phyloP scores from a whole-genome alignment of 2,113 vertebrate genomes.

The Dipodomys ordii region DNA sequence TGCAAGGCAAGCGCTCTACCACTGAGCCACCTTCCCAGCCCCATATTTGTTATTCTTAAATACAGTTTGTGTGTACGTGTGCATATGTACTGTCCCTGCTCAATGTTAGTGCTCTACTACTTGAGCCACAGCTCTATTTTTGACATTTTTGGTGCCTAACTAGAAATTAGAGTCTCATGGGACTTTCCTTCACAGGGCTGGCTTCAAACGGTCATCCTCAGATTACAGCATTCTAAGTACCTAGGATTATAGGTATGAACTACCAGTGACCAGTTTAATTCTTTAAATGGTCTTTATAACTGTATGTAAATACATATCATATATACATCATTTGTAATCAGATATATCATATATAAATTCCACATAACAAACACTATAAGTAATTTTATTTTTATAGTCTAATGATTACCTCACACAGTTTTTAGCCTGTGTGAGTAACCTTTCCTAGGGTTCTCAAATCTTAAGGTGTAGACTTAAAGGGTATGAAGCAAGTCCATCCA shows the following conservation, averaged over 20 bases:
- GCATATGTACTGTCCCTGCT: too few species aligned
- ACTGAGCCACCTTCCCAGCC: too few species aligned
- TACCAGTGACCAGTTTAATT: background rate
- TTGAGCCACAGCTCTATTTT: too few species aligned
- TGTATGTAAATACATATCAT: background rate
- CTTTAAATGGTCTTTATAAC: conserved; percentile 9
- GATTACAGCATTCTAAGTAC: too few species aligned
- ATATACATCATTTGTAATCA: background rate
- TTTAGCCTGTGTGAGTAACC: background rate
- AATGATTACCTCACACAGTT: background rate
- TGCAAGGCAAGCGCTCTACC: too few species aligned
- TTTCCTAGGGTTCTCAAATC: background rate
- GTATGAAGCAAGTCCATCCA: background rate
- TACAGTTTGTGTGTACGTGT: too few species aligned
- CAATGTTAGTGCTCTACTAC: too few species aligned
- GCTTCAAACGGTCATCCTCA: too few species aligned
- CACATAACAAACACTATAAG: background rate
- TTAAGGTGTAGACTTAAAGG: background rate
- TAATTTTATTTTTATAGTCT: background rate
- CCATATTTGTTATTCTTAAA: background rate
- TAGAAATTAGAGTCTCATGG: too few species aligned
- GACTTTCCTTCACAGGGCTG: too few species aligned
- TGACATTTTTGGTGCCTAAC: too few species aligned
- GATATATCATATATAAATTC: background rate
- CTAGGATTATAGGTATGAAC: too few species aligned